Conservation (phyloP, 2,888 invertebrate genomes). For the Onchidella celtica region DNA sequence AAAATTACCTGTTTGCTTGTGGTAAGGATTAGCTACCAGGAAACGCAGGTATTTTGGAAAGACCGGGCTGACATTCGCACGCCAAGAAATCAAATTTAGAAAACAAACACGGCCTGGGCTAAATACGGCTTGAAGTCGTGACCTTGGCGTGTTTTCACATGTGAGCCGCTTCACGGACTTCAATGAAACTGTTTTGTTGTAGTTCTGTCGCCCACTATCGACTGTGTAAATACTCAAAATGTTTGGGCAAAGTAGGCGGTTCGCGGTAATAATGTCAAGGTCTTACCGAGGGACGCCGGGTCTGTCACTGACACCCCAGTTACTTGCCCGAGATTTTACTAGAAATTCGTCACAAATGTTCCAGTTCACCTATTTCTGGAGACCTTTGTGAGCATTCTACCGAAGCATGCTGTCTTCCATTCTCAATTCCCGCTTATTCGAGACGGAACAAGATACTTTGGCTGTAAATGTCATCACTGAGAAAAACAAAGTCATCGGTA, state of each 20-base stretch:
- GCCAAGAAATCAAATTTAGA: not conserved
- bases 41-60: not conserved
- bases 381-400: too few relatives aligned
- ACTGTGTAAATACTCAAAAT: not conserved
- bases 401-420: too few relatives aligned
- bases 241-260: not conserved
- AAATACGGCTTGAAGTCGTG: not conserved
- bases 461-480: too few relatives aligned
- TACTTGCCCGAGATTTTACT: too few relatives aligned
- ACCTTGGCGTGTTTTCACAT: not conserved
- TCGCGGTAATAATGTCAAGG: not conserved
- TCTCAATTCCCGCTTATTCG: too few relatives aligned
- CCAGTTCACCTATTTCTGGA: too few relatives aligned
- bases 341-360: too few relatives aligned
- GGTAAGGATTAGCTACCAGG: not conserved
- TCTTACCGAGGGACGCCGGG: too few relatives aligned
- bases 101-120: not conserved
- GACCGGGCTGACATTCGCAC: not conserved
- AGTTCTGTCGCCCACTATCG: not conserved
- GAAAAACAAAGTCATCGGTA: too few relatives aligned
- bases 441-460: too few relatives aligned
- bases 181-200: not conserved
- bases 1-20: not conserved
- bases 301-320: too few relatives aligned
- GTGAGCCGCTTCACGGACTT: not conserved